A percentile compares a stretch with the other conserved stretches of the same genome.
Conservation (phyloP, 2,888 invertebrate species). For the Calephelis perditalis region DNA sequence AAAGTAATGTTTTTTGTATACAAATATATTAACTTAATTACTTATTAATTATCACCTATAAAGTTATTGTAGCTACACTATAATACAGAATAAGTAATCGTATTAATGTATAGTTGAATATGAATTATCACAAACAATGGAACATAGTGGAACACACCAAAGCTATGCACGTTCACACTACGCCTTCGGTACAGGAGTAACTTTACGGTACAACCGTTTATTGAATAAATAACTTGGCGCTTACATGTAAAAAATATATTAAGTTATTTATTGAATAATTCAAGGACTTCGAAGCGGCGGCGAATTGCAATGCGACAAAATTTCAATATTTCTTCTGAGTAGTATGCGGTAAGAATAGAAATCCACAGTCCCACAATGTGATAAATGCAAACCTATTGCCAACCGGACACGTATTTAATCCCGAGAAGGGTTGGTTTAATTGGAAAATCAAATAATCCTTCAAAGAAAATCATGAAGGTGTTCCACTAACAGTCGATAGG, state of each 20-base stretch:
- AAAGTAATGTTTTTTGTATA: no score
- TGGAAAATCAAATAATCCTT: no score
- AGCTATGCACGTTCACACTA: constrained; percentile 12
- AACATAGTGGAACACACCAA: background rate
- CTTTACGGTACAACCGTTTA: constrained; percentile 15
- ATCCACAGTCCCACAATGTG: no score
- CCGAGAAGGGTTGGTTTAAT: no score
- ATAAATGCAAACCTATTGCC: no score
- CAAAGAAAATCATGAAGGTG: no score
- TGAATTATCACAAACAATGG: background rate
- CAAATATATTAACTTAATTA: no score
- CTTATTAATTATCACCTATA: no score
- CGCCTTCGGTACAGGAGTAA: constrained; percentile 11
- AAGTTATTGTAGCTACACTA: no score
- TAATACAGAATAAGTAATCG: no score
- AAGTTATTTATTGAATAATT: constrained; percentile 15
- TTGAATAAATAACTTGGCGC: constrained; percentile 15
- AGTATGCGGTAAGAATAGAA: background rate
- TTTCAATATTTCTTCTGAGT: background rate
- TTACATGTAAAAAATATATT: constrained; percentile 6
- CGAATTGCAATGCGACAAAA: background rate
- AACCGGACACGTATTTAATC: no score
- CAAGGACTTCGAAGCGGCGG: background rate
- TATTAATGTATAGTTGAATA: background rate
- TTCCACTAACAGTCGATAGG: no score